These are phyloP conservation scores for Cheiracanthium punctorium DNA, from an alignment of 2,888 invertebrate species.

Conservation along the genomic window DNA sequence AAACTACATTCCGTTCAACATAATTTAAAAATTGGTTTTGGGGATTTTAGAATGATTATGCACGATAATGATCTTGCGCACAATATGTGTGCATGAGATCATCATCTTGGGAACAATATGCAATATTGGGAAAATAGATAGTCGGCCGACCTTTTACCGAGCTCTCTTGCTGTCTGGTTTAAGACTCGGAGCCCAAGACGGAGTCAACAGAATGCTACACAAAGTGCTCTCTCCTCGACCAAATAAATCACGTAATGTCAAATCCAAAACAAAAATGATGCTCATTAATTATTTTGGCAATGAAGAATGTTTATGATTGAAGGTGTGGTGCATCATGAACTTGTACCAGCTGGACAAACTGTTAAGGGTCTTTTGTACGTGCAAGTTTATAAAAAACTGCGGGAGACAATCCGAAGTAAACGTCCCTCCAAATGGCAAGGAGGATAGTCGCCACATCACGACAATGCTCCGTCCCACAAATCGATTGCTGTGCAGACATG, in stretches of 20 bases:
- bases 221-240: background rate
- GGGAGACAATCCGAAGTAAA: background rate
- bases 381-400: background rate
- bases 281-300: background rate
- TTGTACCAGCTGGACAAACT: background rate
- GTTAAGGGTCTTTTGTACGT: background rate
- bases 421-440: background rate
- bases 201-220: slow-evolving; percentile 10
- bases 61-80: too few species aligned
- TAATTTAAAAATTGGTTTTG: too few species aligned
- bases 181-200: background rate
- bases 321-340: too few species aligned
- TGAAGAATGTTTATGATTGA: too few species aligned
- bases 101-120: too few species aligned
- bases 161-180: background rate
- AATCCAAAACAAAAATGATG: slow-evolving; percentile 5
- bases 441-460: background rate
- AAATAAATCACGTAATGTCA: slow-evolving; percentile 14
- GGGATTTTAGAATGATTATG: too few species aligned
- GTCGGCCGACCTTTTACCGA: too few species aligned
- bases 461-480: background rate
- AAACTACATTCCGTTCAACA: too few species aligned
- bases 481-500: background rate
- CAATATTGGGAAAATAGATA: background rate
- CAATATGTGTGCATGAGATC: too few species aligned